A percentile compares a stretch with the other conserved stretches of the same genome.
Conservation (phyloP, 2,797 vertebrate genomes). For the Anniella stebbinsi region DNA sequence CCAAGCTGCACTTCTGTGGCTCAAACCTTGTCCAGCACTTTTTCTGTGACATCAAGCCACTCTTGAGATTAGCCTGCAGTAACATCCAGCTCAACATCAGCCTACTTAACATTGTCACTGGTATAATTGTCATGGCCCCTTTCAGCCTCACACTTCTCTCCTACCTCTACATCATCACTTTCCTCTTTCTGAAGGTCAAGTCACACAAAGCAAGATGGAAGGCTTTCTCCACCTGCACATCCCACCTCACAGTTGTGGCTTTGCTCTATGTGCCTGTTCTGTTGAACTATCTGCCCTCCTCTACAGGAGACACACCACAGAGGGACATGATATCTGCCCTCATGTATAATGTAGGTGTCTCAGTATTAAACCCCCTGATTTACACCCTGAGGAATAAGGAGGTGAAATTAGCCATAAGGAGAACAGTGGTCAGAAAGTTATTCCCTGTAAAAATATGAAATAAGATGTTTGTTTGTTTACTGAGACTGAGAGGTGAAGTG, state of each 20-base stretch:
- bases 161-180: slow-evolving; percentile 54
- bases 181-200: slow-evolving; percentile 56
- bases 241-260: slow-evolving; percentile 58
- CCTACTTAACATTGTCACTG: slow-evolving; percentile 52
- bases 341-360: slow-evolving; percentile 62
- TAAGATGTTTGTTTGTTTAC: neutral
- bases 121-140: slow-evolving; percentile 50
- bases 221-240: slow-evolving; percentile 68
- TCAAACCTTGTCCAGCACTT: slow-evolving; percentile 65
- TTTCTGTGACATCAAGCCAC: slow-evolving; percentile 68
- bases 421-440: neutral
- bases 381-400: slow-evolving; percentile 68
- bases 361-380: slow-evolving; percentile 69
- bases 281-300: slow-evolving; percentile 60
- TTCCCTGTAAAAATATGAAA: neutral
- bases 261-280: slow-evolving; percentile 58
- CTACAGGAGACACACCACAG: slow-evolving; percentile 57
- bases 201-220: slow-evolving; percentile 59
- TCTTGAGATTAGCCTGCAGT: slow-evolving; percentile 66
- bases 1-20: slow-evolving; percentile 62
- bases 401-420: slow-evolving; percentile 55
- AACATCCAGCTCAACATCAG: slow-evolving; percentile 52
- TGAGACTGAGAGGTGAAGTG: neutral
- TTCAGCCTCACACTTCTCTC: slow-evolving; percentile 65
- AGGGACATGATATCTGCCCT: slow-evolving; percentile 58